Evolutionary conservation across 2,888 invertebrate species (phyloP), one percentile per base, ranked within the genome.

Genomic region (Heterodera filipjevi): DNA sequence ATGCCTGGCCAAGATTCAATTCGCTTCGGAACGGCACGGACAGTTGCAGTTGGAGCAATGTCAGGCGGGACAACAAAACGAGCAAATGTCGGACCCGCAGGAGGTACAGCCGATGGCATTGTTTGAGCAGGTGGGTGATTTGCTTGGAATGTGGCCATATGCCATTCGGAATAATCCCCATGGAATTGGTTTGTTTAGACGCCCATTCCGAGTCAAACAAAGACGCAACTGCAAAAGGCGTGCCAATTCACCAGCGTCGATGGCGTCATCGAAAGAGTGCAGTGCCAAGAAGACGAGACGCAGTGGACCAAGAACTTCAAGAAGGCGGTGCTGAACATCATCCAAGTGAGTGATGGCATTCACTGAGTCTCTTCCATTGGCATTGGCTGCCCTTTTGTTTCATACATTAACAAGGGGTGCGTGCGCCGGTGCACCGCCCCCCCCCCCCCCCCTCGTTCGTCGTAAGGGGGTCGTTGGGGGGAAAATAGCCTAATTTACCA

Each of bases 251-350:
- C 35, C 66, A 80, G 73, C 78, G 77, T 64, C 22, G 78, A 84
- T 46, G 82, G 82, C 30, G 66, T 84, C 19, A 78, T 82, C 64
- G 70, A 82, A 46, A 70, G 81, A 27, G 59, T 82, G 19, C 66
- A 82, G 68, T 81, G 83, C 76, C 53, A 76, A 14, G 27, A 30
- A 0, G 66, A 81, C 32, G 82, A 76, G 70, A 53, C 22, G 6
- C 59, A 66, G 30, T 87, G 87, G 87, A 84, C 86, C 27, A 84
- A 80, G 77, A 88, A 88, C 82, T 79, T 87, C 82, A 88, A 88
- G 82, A 82, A 84, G 66, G 85, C 87, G 72, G 82, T 88, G 76
- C 76, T 88, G 81, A 87, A 81, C 71, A 44, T 80, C 33, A 53
- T 80, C 53, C 80, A 80, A 49, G 59, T 59, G 14, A 6, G 53